Percentiles rank a stretch among this genome's conserved stretches.
Evolutionary conservation across 2,797 vertebrate genomes (phyloP).

Genomic region (Apogon hyalosoma): DNA sequence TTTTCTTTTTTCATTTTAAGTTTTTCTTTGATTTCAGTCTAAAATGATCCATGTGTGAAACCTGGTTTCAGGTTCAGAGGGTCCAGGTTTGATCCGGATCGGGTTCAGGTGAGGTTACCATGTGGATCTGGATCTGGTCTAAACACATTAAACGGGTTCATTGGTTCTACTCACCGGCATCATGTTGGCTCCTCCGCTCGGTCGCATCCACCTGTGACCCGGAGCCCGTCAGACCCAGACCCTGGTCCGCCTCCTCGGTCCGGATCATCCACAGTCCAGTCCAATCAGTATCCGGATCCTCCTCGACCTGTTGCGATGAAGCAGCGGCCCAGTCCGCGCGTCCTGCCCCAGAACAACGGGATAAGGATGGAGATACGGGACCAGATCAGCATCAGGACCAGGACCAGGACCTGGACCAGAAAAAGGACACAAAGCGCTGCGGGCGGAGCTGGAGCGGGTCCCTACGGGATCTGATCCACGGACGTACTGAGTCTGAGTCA

Average conservation of each 20-base stretch:
- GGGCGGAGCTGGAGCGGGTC: background rate
- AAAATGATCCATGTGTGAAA: too few species aligned
- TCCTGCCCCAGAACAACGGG: too few species aligned
- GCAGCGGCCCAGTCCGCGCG: background rate
- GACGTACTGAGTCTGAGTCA: background rate
- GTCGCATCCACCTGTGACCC: slow-evolving; percentile 30
- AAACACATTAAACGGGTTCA: background rate
- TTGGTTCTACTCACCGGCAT: slow-evolving; percentile 68
- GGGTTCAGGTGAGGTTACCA: background rate
- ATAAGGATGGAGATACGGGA: too few species aligned
- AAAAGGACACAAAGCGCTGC: slow-evolving; percentile 17
- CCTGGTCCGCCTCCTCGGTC: background rate
- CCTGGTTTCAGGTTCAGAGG: background rate
- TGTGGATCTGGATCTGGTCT: background rate
- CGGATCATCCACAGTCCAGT: background rate
- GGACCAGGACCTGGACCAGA: too few species aligned
- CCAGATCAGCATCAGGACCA: too few species aligned
- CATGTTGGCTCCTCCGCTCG: slow-evolving; percentile 49
- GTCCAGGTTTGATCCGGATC: background rate
- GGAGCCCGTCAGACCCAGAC: slow-evolving; percentile 3
- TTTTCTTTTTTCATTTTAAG: too few species aligned
- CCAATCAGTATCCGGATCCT: background rate
- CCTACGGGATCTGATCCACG: slow-evolving; percentile 26
- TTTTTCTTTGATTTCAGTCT: too few species aligned
- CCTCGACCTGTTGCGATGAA: slow-evolving; percentile 58